Evolutionary conservation across 2,113 vertebrate species (phyloP).

Genomic region (Lepus timidus): DNA sequence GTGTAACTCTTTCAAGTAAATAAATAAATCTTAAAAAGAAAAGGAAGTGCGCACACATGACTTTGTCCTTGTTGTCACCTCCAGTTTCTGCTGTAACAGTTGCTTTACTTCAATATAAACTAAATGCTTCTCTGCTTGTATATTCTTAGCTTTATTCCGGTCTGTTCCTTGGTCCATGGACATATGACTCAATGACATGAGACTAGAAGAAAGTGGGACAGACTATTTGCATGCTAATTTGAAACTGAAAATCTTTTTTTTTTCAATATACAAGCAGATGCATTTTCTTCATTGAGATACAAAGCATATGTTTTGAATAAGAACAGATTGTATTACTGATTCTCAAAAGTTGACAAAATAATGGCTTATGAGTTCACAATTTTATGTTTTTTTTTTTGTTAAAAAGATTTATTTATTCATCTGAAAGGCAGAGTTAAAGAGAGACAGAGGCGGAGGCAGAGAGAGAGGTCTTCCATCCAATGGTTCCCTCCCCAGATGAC

Average conservation of each 20-base stretch:
- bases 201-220: conserved; percentile 43
- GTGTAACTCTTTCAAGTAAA: no score
- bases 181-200: conserved; percentile 38
- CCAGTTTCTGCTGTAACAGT: background rate
- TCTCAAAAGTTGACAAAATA: conserved; percentile 48
- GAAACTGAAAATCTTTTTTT: conserved; percentile 34
- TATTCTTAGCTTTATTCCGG: conserved; percentile 3
- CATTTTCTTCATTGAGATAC: conserved; percentile 41
- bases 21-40: no score
- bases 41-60: background rate
- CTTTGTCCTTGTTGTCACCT: background rate
- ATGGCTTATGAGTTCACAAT: conserved; percentile 44
- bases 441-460: no score
- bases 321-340: conserved; percentile 53
- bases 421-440: no score
- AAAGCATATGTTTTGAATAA: conserved; percentile 50
- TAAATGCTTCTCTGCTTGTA: background rate
- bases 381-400: no score
- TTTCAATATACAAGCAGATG: conserved; percentile 17
- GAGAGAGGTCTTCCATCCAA: no score
- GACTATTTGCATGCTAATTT: conserved; percentile 55
- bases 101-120: background rate
- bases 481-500: no score
- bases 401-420: no score
- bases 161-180: background rate